Evolutionary conservation across 2,888 invertebrate genomes (phyloP).

Genomic region (Buathra laborator): DNA sequence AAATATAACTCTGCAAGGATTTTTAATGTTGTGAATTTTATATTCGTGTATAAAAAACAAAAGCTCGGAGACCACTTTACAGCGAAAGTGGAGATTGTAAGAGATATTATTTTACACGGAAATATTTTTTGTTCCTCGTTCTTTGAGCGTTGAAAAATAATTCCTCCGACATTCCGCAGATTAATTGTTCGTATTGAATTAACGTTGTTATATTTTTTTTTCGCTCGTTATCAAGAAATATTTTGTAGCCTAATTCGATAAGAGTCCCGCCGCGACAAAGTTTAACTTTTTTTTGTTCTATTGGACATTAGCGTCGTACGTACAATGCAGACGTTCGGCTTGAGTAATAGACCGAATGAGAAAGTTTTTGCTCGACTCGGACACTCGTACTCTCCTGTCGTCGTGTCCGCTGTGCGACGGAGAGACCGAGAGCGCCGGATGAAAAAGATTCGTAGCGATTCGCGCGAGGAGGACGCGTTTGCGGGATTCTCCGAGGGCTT

Average conservation of each 20-base stretch:
- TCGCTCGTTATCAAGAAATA: not conserved
- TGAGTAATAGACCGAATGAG: constrained; percentile 2
- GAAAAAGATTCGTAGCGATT: constrained; percentile 41
- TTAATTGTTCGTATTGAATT: not conserved
- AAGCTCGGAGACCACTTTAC: not conserved
- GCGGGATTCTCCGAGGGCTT: constrained; percentile 17
- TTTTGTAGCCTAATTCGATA: not conserved
- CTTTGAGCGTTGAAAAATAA: not conserved
- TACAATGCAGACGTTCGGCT: constrained; percentile 21
- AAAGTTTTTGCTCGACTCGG: constrained; percentile 19
- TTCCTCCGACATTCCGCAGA: not conserved
- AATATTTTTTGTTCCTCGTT: not conserved
- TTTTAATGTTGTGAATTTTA: not conserved
- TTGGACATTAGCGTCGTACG: not conserved
- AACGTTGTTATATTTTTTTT: not conserved
- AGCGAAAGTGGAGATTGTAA: not conserved
- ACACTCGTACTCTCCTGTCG: not conserved
- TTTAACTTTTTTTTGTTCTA: not conserved
- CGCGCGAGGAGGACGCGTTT: constrained; percentile 32
- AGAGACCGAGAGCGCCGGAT: not conserved
- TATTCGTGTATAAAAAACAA: not conserved
- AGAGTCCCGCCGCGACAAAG: not conserved
- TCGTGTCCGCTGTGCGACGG: not conserved
- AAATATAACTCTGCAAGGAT: not conserved
- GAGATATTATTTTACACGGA: not conserved